Conservation (phyloP, 2,113 vertebrate species). For the Daboia siamensis region DNA sequence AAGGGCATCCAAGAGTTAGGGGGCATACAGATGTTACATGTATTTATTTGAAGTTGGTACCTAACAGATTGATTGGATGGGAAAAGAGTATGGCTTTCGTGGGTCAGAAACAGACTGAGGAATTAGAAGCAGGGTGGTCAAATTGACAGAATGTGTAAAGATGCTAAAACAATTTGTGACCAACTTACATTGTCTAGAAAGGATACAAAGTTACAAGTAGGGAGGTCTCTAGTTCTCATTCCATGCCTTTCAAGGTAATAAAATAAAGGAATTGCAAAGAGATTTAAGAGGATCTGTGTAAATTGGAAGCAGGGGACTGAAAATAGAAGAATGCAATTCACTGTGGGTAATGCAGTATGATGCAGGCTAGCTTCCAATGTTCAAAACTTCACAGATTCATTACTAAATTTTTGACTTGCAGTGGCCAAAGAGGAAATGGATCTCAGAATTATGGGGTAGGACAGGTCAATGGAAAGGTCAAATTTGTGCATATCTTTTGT, state of each 20-base stretch:
- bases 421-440: neutral
- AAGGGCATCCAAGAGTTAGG: neutral
- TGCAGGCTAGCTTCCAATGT: neutral
- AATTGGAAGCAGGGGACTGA: neutral
- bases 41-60: neutral
- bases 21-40: neutral
- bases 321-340: neutral
- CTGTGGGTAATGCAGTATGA: neutral
- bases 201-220: neutral
- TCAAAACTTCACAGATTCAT: neutral
- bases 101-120: neutral
- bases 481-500: neutral
- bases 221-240: neutral
- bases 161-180: neutral
- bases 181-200: neutral
- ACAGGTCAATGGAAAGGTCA: neutral
- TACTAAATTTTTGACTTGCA: neutral
- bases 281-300: neutral
- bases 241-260: neutral
- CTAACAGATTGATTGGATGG: neutral
- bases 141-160: neutral
- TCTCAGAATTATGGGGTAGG: neutral
- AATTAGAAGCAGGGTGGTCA: neutral
- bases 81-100: neutral
- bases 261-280: neutral